Base-by-base conservation (phyloP, 2,113 vertebrate species). In the Ursus arctos region DNA sequence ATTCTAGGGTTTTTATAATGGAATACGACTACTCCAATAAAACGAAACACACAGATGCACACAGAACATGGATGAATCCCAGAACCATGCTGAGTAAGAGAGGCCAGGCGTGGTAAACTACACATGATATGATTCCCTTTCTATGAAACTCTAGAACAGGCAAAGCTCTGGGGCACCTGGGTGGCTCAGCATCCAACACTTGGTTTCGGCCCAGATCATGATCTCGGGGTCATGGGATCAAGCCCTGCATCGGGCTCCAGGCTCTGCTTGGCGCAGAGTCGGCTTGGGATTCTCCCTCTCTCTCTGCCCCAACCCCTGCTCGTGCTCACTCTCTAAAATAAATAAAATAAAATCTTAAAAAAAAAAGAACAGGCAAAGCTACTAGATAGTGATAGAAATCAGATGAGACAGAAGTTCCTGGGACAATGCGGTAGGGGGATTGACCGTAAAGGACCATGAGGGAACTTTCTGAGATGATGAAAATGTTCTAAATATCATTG, bases 401-500 rank as follows among this genome's bases (percentile, higher is more conserved):
- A 40, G 22, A 82, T 49, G 24, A 97, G 53, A 76, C 7, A 87
- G 76, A 89, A 72, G 51, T 33, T 67, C 14, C 90, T 80, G 33
- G 49, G 47, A 61, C 13, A 36, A 14, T 57, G 36, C 83, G n/a
- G 21, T 13, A 49, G 22, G 84, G 26, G 16, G 22, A 59, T 11
- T 57, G 53, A 72, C 59, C 1, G 12, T 47, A 76, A n/a, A 47
- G 31, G 28, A 13, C 43, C 63, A 61, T 11, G 2, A 87, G 18
- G 55, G 47, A 93, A 59, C 7, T 88, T 79, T 33, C 13, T 36
- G 47, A 92, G n/a, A 31, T 57, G 51, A 76, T 76, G n/a, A 86
- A 92, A 92, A 76, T 87, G 22, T 82, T 80, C 94, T 89, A 80
- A 84, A 59, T 94, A 72, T 85, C 51, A 36, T 2, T 43, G 16